Conservation (phyloP, 2,888 invertebrate genomes). For the Orthosia cruda region DNA sequence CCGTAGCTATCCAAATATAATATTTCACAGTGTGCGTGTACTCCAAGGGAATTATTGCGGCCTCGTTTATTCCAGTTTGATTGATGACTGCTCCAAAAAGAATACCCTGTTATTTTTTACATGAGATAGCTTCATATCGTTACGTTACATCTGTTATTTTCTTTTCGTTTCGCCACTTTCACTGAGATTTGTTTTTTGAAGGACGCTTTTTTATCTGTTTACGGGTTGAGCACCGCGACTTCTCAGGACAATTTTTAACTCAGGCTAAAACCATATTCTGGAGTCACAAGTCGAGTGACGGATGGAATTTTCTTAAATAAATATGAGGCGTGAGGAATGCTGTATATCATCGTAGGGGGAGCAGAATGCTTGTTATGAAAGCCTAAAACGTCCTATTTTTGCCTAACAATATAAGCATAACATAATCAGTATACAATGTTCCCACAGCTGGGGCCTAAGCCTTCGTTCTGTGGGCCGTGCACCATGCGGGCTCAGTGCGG, state of each 20-base stretch:
- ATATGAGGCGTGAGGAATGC: too few relatives aligned
- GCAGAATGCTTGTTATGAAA: too few relatives aligned
- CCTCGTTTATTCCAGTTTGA: constrained; percentile 73
- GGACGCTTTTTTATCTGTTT: constrained; percentile 6
- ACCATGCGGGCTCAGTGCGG: too few relatives aligned
- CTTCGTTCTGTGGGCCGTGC: too few relatives aligned
- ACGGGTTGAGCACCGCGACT: not conserved
- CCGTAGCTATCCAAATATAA: constrained; percentile 64
- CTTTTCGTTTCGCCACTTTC: constrained; percentile 37
- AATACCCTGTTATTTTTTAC: constrained; percentile 64
- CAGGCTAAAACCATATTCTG: not conserved
- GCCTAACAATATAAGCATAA: too few relatives aligned
- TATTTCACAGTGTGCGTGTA: constrained; percentile 66
- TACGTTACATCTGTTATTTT: constrained; percentile 64
- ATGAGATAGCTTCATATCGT: constrained; percentile 68
- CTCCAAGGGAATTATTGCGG: constrained; percentile 69
- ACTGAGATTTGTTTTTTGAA: constrained; percentile 49
- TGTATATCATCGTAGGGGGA: too few relatives aligned
- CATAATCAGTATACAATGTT: too few relatives aligned
- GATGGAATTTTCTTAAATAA: too few relatives aligned
- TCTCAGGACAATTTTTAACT: not conserved
- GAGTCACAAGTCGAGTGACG: too few relatives aligned
- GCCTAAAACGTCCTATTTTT: too few relatives aligned
- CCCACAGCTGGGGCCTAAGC: too few relatives aligned
- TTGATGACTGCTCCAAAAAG: constrained; percentile 69